Base-by-base conservation (phyloP, 2,888 invertebrate genomes). In the Drymonia ruficornis region DNA sequence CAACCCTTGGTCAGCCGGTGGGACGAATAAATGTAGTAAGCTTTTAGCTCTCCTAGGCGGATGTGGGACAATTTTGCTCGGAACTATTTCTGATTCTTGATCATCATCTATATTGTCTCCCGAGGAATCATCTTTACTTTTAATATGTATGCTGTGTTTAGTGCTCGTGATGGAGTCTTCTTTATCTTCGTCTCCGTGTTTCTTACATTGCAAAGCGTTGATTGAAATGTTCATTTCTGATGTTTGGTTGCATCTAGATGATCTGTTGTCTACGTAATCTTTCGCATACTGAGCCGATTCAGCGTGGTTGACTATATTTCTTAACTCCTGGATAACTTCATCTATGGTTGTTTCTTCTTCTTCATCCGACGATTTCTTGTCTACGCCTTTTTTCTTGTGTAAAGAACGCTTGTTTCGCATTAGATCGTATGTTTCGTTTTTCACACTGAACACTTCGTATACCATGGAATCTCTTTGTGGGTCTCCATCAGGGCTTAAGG, bases 261-360 rank as follows among this genome's bases (percentile, higher is more conserved):
- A 84, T 51, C 83, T 81, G 45, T 80, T 81, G 50, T 90, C 88
- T 52, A 53, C 59, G 31, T 72, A 86, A 16, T 83, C 91, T 67
- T 91, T 93, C 62, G 89, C 86, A 55, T 93, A 93, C 52, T 93
- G 92, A 83, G 96, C 95, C 0, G 96, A 95, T 84, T 97, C 97
- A 0, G 96, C 97, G 72, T 97, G 96, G 76, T 96, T 97, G 0
- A 97, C 96, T 60, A 97, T 97, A 72, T 97, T 97, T 63, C 96
- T 94, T 38, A 97, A 84, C 81, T 97, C 97, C 83, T 97, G 97
- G 74, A 97, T 97, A 1, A 97, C 97, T 85, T 97, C 97, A 72
- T 97, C 97, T 60, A 97, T 97, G 2, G 97, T 97, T 0, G 96
- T 96, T 84, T 96, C 96, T 54, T 95, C 95, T 76, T 96, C 96